These are phyloP conservation scores for Acrocyrtus sp. DNA, from an alignment of 2,888 invertebrate genomes.

Conservation along the genomic window DNA sequence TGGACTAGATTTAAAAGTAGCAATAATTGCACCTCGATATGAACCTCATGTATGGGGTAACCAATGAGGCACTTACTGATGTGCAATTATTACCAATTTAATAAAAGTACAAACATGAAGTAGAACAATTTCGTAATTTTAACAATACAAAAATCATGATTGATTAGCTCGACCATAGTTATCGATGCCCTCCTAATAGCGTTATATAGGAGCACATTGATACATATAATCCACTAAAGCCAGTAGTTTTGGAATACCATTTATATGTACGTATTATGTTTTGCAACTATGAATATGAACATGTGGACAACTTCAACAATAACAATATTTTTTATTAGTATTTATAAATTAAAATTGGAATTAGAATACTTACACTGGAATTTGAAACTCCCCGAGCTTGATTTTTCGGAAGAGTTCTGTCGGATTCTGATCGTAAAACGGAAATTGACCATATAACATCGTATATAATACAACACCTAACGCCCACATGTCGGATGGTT, in stretches of 20 bases:
- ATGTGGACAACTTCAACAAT: too few species aligned
- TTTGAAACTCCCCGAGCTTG: conserved; percentile 77
- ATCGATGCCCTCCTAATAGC: conserved; percentile 27
- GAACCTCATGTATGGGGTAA: too few species aligned
- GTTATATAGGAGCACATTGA: conserved; percentile 23
- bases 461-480: conserved; percentile 81
- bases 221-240: conserved; percentile 9
- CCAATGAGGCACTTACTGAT: too few species aligned
- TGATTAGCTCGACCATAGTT: conserved; percentile 15
- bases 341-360: not conserved
- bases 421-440: conserved; percentile 80
- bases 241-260: conserved; percentile 9
- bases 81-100: too few species aligned
- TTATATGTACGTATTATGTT: not conserved
- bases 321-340: too few species aligned
- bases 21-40: too few species aligned
- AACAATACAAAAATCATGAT: conserved; percentile 30
- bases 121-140: too few species aligned
- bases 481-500: conserved; percentile 87
- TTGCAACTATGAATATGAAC: too few species aligned
- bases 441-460: conserved; percentile 84
- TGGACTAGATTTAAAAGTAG: too few species aligned
- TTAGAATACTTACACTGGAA: conserved; percentile 74
- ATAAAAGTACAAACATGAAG: too few species aligned
- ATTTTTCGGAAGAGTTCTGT: conserved; percentile 80